Percentiles rank a stretch among this genome's conserved stretches.
Conservation (phyloP, 2,888 invertebrate genomes). For the Hyposoter dolosus region DNA sequence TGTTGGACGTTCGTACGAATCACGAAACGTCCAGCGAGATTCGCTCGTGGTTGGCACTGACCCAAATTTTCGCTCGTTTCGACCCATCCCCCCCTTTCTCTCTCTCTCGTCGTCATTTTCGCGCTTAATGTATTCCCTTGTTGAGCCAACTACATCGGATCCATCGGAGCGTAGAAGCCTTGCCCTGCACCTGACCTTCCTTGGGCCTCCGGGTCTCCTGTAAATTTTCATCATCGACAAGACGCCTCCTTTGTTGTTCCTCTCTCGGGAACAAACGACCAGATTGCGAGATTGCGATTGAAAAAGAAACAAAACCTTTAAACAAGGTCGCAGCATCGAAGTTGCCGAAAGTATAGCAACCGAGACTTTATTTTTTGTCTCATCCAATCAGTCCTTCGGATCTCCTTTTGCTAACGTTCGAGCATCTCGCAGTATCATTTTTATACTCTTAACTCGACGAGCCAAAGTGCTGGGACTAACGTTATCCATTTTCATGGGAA, state of each 20-base stretch:
- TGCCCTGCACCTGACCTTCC: conserved; percentile 67
- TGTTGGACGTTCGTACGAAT: conserved; percentile 16
- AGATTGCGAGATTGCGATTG: neutral
- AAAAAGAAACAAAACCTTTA: conserved; percentile 4
- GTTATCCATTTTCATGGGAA: neutral
- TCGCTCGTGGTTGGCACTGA: conserved; percentile 81
- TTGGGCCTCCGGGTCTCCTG: conserved; percentile 22
- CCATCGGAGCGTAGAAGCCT: conserved; percentile 45
- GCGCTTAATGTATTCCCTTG: conserved; percentile 44
- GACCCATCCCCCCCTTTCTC: neutral
- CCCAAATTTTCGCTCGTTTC: conserved; percentile 81
- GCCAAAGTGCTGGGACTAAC: neutral
- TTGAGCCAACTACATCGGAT: conserved; percentile 52
- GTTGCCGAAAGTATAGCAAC: conserved; percentile 31
- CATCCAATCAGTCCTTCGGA: conserved; percentile 22
- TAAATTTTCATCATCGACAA: conserved; percentile 22
- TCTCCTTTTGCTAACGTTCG: conserved; percentile 39
- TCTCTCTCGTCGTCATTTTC: conserved; percentile 9
- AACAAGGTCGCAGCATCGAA: conserved; percentile 7
- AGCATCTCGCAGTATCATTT: neutral
- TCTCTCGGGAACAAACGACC: neutral
- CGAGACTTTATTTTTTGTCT: conserved; percentile 29
- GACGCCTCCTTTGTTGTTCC: neutral
- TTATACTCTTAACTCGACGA: neutral
- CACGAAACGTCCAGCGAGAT: conserved; percentile 63